Percentiles rank a stretch among this genome's conserved stretches.
phyloP scores from a whole-genome alignment of 1,140 invertebrate genomes.

The Ctenoplectra terminalis region DNA sequence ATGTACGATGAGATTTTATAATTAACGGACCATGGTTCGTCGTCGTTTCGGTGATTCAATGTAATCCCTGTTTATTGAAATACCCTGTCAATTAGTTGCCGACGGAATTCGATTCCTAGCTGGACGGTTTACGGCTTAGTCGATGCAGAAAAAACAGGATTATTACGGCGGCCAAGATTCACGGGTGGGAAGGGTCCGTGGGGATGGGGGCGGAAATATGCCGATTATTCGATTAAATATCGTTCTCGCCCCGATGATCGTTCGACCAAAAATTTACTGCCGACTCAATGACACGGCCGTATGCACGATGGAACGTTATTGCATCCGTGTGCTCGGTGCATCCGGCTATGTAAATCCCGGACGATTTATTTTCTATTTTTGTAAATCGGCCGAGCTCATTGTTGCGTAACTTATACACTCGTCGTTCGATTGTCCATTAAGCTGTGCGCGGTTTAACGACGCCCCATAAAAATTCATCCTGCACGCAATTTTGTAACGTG shows the following conservation, averaged over 20 bases:
- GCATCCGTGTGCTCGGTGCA: background rate
- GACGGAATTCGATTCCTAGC: conserved; percentile 8
- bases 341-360: conserved; percentile 38
- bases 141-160: conserved; percentile 39
- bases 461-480: background rate
- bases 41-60: conserved; percentile 6
- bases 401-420: conserved; percentile 43
- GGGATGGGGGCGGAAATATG: conserved; percentile 22
- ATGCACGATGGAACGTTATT: conserved; percentile 36
- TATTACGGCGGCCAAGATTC: conserved; percentile 20
- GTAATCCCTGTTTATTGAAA: conserved; percentile 49
- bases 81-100: conserved; percentile 42
- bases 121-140: conserved; percentile 1
- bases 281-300: conserved; percentile 28
- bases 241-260: conserved; percentile 32
- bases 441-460: background rate
- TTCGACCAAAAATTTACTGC: conserved; percentile 53
- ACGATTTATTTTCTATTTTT: conserved; percentile 55
- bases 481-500: background rate
- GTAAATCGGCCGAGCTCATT: conserved; percentile 38
- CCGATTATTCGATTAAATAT: conserved; percentile 57
- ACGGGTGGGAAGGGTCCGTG: background rate
- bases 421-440: conserved; percentile 46
- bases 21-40: background rate
- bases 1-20: conserved; percentile 19